Conservation (phyloP, 1,140 invertebrate genomes). For the Drosophila subobscura region DNA sequence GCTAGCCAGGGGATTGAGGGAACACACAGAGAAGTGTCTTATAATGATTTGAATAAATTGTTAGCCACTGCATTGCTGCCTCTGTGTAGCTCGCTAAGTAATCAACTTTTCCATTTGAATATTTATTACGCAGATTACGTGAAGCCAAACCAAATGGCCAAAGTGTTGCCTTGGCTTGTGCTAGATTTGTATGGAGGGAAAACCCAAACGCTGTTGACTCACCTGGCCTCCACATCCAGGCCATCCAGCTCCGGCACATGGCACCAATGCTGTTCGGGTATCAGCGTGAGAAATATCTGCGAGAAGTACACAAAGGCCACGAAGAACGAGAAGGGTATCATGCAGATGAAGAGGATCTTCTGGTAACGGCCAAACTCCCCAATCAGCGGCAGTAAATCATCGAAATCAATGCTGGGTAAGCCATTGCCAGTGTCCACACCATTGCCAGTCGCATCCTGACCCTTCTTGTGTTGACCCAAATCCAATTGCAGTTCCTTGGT, state of each 20-base stretch:
- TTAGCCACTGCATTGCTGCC: conserved; percentile 25
- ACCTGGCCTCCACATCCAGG: conserved; percentile 88
- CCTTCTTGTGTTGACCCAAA: conserved; percentile 40
- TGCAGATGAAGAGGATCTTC: conserved; percentile 91
- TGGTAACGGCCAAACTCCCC: conserved; percentile 96
- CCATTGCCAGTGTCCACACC: neutral
- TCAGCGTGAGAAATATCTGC: conserved; percentile 92
- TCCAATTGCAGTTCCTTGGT: conserved; percentile 68
- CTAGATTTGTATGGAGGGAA: conserved; percentile 5
- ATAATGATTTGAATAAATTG: conserved; percentile 26
- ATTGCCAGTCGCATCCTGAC: conserved; percentile 12
- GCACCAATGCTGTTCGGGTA: conserved; percentile 92
- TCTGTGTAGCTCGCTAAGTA: conserved; percentile 11
- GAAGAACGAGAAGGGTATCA: conserved; percentile 93
- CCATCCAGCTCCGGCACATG: conserved; percentile 87
- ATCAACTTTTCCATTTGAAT: conserved; percentile 37
- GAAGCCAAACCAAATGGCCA: conserved; percentile 17
- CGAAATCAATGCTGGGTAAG: conserved; percentile 87
- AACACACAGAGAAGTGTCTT: conserved; percentile 10
- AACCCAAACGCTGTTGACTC: conserved; percentile 60
- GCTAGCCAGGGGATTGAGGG: too few species aligned
- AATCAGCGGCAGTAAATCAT: conserved; percentile 92
- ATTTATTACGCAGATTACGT: conserved; percentile 48
- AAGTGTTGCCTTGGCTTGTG: conserved; percentile 23
- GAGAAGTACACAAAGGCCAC: conserved; percentile 94